Conservation (phyloP, 2,797 vertebrate species). For the Peromyscus nudipes region DNA sequence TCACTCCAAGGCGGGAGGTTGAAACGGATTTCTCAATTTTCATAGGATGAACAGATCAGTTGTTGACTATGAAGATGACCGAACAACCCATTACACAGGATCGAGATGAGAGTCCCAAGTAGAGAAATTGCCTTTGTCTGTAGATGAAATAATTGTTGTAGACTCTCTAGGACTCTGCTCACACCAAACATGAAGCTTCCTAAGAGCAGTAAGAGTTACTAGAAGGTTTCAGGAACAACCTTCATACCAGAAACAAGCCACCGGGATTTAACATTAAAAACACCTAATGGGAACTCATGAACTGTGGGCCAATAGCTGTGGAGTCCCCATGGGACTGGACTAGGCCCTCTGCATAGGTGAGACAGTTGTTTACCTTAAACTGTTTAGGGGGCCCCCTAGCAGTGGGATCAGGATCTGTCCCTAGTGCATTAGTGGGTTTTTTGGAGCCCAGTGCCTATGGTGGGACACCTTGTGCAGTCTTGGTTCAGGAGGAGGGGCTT, state of each 20-base stretch:
- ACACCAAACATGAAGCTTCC: not conserved
- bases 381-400: no score
- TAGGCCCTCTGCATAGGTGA: no score
- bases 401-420: no score
- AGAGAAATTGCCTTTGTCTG: slow-evolving; percentile 37
- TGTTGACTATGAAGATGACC: not conserved
- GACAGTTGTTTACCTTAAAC: no score
- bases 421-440: no score
- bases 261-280: slow-evolving; percentile 19
- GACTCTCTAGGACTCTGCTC: not conserved
- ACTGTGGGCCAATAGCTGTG: no score
- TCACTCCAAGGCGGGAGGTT: not conserved
- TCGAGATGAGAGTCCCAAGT: not conserved
- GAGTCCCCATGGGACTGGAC: no score
- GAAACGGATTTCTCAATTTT: slow-evolving; percentile 39
- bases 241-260: not conserved
- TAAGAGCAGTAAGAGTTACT: not conserved
- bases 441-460: no score
- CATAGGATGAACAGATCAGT: not conserved
- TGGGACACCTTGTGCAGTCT: no score
- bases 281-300: no score
- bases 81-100: not conserved
- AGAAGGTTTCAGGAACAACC: not conserved
- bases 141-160: not conserved
- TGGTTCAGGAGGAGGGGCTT: no score